These are phyloP conservation scores for Thereva nobilitata DNA, from an alignment of 2,888 invertebrate genomes.

Conservation along the genomic window DNA sequence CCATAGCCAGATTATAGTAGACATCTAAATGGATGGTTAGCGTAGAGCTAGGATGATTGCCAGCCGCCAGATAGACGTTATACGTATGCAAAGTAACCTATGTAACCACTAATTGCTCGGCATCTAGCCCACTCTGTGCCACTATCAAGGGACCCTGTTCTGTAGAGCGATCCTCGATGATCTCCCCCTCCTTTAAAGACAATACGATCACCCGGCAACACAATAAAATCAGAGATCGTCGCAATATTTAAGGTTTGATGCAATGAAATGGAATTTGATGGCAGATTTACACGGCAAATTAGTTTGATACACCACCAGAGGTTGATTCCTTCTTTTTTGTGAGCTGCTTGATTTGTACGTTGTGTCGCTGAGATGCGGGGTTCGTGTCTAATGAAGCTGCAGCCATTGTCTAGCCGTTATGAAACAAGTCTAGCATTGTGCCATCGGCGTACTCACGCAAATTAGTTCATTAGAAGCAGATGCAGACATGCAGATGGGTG, in stretches of 20 bases:
- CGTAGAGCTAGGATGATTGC: constrained; percentile 28
- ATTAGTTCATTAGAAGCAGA: constrained; percentile 34
- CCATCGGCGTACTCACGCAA: constrained; percentile 34
- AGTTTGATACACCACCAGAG: constrained; percentile 14
- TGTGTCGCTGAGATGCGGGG: not conserved
- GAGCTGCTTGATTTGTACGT: constrained; percentile 3
- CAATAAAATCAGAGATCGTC: constrained; percentile 33
- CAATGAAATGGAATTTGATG: constrained; percentile 36
- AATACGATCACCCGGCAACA: constrained; percentile 13
- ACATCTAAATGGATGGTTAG: constrained; percentile 27
- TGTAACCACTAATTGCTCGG: constrained; percentile 36
- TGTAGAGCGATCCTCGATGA: not conserved
- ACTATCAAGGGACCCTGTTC: not conserved
- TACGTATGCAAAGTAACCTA: constrained; percentile 32
- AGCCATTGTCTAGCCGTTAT: constrained; percentile 22
- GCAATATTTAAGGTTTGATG: constrained; percentile 35
- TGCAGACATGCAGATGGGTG: constrained; percentile 12
- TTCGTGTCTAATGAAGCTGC: constrained; percentile 27
- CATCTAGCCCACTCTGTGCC: constrained; percentile 16
- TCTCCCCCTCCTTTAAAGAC: not conserved
- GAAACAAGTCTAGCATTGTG: constrained; percentile 26
- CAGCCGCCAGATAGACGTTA: constrained; percentile 11
- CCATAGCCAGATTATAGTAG: constrained; percentile 7
- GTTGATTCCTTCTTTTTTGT: not conserved
- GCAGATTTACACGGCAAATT: constrained; percentile 35